Conservation (phyloP, 2,797 vertebrate species). For the Sebastiscus tertius region DNA sequence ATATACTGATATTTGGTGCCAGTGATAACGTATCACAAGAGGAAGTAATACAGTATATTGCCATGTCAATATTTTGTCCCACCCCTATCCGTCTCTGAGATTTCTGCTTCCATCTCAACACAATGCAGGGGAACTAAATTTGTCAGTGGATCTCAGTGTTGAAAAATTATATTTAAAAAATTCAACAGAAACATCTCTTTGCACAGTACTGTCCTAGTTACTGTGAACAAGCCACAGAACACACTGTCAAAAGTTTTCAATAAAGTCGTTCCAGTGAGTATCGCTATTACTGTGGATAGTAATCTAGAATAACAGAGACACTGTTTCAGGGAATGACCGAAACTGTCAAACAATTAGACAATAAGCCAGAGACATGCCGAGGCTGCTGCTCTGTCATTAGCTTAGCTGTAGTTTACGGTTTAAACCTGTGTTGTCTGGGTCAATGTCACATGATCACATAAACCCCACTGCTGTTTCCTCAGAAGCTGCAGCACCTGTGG, state of each 20-base stretch:
- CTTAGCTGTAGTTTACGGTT: background rate
- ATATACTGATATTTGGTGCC: too few relatives aligned
- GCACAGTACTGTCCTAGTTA: background rate
- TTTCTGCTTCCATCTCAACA: background rate
- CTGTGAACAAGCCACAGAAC: background rate
- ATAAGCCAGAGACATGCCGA: background rate
- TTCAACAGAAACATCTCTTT: conserved; percentile 3
- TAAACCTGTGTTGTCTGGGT: background rate
- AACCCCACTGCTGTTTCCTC: background rate
- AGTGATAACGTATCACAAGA: too few relatives aligned
- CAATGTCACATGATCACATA: background rate
- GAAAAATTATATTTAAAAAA: background rate
- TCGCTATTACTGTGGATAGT: background rate
- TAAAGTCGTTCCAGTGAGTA: background rate
- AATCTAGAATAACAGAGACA: background rate
- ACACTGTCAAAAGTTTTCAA: background rate
- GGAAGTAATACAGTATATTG: too few relatives aligned
- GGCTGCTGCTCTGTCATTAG: background rate
- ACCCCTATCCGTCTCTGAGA: background rate
- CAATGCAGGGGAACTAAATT: background rate
- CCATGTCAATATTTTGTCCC: too few relatives aligned
- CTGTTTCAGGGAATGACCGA: background rate
- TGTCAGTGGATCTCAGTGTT: background rate
- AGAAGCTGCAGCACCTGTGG: background rate
- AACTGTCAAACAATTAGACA: background rate